phyloP scores from a whole-genome alignment of 2,113 vertebrate species.

The Formicarius rufipectus region DNA sequence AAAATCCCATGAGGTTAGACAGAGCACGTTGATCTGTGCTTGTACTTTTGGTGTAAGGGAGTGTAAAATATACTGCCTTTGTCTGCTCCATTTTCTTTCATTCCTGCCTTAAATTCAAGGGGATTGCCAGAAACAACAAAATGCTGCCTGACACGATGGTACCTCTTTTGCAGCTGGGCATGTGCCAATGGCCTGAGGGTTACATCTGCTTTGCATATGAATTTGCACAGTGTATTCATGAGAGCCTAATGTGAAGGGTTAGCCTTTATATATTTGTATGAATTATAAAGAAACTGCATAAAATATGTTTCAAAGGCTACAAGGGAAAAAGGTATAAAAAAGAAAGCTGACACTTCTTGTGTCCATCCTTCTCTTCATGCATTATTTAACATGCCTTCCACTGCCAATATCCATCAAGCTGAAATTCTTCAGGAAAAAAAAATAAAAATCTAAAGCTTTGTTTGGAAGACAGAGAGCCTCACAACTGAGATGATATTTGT shows the following conservation, averaged over 20 bases:
- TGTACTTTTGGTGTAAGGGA: not conserved
- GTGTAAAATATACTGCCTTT: not conserved
- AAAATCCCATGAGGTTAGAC: not conserved
- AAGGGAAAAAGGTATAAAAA: constrained; percentile 18
- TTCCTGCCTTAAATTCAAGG: not conserved
- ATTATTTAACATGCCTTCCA: constrained; percentile 36
- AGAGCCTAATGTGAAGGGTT: not conserved
- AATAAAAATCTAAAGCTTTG: not conserved
- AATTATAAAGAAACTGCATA: constrained; percentile 38
- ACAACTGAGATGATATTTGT: not conserved
- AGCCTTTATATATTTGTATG: constrained; percentile 18
- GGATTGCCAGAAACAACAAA: not conserved
- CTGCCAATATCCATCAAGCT: constrained; percentile 15
- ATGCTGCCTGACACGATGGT: not conserved
- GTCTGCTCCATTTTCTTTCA: not conserved
- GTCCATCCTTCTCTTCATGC: constrained; percentile 32
- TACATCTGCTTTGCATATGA: constrained; percentile 39
- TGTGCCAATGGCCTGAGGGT: constrained; percentile 13
- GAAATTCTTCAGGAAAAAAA: constrained; percentile 2
- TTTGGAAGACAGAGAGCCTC: constrained; percentile 16
- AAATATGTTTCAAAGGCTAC: constrained; percentile 37
- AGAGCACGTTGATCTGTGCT: not conserved
- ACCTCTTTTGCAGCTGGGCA: not conserved
- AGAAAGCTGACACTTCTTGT: constrained; percentile 26
- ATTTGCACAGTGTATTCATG: constrained; percentile 13